Base-by-base conservation (phyloP, 1,140 invertebrate species). In the Augochlora pura region DNA sequence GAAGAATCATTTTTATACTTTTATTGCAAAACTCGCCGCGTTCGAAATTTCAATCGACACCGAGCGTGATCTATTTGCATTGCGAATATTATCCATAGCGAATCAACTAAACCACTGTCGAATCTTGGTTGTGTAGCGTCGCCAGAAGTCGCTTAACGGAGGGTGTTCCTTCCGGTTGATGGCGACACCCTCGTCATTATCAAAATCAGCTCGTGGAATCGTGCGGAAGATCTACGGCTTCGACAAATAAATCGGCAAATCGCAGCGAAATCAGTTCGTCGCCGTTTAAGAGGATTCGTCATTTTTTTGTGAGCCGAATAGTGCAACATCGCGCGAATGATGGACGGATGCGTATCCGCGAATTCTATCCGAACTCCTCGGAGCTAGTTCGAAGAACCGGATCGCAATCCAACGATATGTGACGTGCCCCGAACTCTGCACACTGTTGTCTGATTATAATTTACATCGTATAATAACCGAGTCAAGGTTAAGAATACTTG, bases 241-340 rank as follows among this genome's bases (percentile, higher is more conserved):
- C 2, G 21, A 3, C 60, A 6, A 12, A 7, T 52, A 54, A 54
- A 71, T 70, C 12, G 14, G 2, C 49, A 27, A 57, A 71, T 16
- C 10, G 54, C 10, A 32, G 9, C 21, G 8, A 8, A 42, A 16
- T 32, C 16, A 10, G 16, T 23, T 38, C 9, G 16, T 39, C 32
- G 49, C 64, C 75, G 18, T 42, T 60, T 49, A 67, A 59, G 60
- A 16, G 68, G 73, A 81, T 86, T 83, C 84, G 77, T 71, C 27
- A 71, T 86, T 86, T 77, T 32, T 81, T 82, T 66, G 62, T 67
- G 57, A 66, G 67, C 65, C 65, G 75, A 82, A 85, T 66, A 86
- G 39, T 49, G 25, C 52, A 85, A 60, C 68, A 70, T 82, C 70
- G 54, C 25, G 42, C 59, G 49, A 32, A 86, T 75, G 72, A 87